Conservation (phyloP, 2,113 vertebrate species). For the Varanus salvator region DNA sequence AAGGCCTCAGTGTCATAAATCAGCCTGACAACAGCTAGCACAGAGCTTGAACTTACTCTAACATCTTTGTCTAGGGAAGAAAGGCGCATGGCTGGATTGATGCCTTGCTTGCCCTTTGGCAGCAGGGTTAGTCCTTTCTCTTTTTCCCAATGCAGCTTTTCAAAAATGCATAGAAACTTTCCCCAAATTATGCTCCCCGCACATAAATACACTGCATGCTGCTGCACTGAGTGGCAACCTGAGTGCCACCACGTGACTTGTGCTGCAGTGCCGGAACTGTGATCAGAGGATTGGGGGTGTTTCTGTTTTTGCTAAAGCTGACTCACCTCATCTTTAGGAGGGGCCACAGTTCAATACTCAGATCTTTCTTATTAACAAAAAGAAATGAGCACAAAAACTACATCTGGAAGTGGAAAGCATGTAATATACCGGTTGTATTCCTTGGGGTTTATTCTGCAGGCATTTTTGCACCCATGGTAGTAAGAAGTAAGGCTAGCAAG, state of each 20-base stretch:
- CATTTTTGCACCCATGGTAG: background rate
- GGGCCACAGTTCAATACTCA: background rate
- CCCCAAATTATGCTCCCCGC: background rate
- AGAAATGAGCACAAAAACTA: background rate
- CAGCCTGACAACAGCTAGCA: constrained; percentile 45
- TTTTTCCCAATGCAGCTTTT: background rate
- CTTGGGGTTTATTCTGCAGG: background rate
- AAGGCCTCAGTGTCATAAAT: constrained; percentile 45
- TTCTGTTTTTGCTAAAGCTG: too few relatives aligned
- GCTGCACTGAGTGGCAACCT: background rate
- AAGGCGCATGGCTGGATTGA: constrained; percentile 48
- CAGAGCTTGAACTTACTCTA: constrained; percentile 59
- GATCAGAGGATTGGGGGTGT: too few relatives aligned
- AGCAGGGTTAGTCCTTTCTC: constrained; percentile 41
- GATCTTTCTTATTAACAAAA: background rate
- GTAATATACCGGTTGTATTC: background rate
- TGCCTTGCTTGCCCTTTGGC: constrained; percentile 52
- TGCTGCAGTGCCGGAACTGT: background rate
- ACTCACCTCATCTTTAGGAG: background rate
- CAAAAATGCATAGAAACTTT: constrained; percentile 23
- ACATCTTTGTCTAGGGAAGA: constrained; percentile 61
- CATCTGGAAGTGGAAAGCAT: background rate
- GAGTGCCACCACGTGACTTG: background rate
- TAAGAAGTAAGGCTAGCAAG: background rate
- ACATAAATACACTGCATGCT: background rate